A percentile compares a stretch with the other conserved stretches of the same genome.
Conservation (phyloP, 1,140 invertebrate genomes). For the Achatina immaculata region DNA sequence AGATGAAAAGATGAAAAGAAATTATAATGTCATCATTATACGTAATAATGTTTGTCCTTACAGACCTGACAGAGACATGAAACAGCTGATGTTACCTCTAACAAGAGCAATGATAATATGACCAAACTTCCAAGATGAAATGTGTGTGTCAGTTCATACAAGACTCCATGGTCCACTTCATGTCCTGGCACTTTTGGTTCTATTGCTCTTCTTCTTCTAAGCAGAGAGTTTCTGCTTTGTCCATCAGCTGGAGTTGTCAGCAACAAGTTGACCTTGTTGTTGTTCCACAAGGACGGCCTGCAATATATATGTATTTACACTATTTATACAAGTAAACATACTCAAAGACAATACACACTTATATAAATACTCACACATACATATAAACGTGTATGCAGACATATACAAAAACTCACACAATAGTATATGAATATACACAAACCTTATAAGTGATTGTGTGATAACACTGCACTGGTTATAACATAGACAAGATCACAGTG, state of each 20-base stretch:
- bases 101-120: constrained; percentile 58
- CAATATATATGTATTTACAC: too few species aligned
- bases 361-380: too few species aligned
- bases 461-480: too few species aligned
- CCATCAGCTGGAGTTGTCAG: neutral
- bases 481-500: too few species aligned
- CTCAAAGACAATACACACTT: too few species aligned
- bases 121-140: constrained; percentile 64
- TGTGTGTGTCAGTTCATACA: constrained; percentile 61
- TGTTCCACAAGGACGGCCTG: too few species aligned
- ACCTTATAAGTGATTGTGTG: too few species aligned
- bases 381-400: too few species aligned
- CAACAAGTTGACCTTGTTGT: too few species aligned
- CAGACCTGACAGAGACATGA: neutral
- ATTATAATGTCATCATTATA: neutral
- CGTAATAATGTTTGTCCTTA: neutral
- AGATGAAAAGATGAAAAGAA: neutral
- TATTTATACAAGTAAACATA: too few species aligned
- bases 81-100: constrained; percentile 49
- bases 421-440: too few species aligned
- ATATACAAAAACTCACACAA: too few species aligned
- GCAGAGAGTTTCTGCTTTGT: neutral
- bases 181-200: constrained; percentile 20
- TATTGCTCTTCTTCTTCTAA: neutral
- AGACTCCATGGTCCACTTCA: constrained; percentile 43